Conservation (phyloP, 30 jellyfish, hydroid and myxozoan genomes). For the Pseudorhiza aurosa region DNA sequence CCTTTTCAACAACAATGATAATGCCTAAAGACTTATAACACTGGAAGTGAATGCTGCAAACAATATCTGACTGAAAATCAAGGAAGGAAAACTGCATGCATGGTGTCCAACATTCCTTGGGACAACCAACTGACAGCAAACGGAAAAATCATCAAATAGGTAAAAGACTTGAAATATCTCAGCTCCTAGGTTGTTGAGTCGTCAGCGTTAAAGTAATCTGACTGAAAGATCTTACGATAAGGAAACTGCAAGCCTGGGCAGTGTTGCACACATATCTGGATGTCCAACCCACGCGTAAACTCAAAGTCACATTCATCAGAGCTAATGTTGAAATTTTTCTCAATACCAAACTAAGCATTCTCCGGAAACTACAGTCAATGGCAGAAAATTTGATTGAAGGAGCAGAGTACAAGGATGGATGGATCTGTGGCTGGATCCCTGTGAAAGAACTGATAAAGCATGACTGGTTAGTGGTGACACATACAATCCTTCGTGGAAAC, state of each 20-base stretch:
- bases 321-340: too few relatives aligned
- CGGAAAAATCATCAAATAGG: not conserved
- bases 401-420: not conserved
- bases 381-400: not conserved
- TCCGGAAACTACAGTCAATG: not conserved
- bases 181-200: conserved; percentile 3
- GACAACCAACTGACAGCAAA: too few relatives aligned
- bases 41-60: not conserved
- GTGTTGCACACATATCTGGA: conserved; percentile 13
- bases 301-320: not conserved
- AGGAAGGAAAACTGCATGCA: not conserved
- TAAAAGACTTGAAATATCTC: conserved; percentile 7
- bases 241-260: conserved; percentile 40
- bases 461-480: not conserved
- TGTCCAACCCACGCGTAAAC: not conserved
- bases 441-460: not conserved
- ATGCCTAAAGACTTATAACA: not conserved
- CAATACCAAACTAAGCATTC: not conserved
- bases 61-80: conserved; percentile 2
- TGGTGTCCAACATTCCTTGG: not conserved
- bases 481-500: not conserved
- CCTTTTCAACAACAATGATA: not conserved
- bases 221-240: conserved; percentile 12
- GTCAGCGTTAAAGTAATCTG: too few relatives aligned
- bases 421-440: not conserved